Evolutionary conservation across 2,888 invertebrate species (phyloP), one percentile per base, ranked within the genome.

Genomic region (Polydrusus tereticollis): DNA sequence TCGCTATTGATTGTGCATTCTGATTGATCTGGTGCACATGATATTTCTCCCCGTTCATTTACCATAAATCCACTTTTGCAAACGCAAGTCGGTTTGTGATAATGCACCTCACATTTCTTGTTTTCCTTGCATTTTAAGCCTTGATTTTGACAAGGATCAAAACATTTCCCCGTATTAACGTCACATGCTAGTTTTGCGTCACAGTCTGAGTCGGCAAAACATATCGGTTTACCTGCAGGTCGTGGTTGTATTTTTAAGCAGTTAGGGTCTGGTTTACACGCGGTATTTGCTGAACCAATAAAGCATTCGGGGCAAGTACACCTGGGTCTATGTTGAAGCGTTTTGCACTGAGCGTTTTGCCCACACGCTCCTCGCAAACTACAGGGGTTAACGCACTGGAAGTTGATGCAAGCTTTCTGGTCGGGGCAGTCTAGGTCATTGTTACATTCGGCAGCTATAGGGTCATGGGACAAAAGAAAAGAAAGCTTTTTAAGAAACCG

Each of bases 321-420:
- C 81, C 93, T 91, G 55, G 95, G 93, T 82, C 92, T 91, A 87
- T 96, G 96, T 84, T 93, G 88, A 77, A 94, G 90, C 72, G 94
- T 93, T 82, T 92, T 92, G 86, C 97, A 97, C 75, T 95, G 89
- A 75, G 97, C 96, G 86, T 96, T 96, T 82, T 92, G 90, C 78
- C 96, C 96, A 86, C 97, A 97, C 78, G 93, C 94, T 81, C 93
- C 95, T 81, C 94, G 92, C 83, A 95, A 89, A 83, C 91, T 91
- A 88, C 96, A 97, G 78, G 96, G 96, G 87, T 96, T 95, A 87
- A 93, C 90, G 87, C 96, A 97, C 88, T 94, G 93, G 87, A 93
- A 91, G 88, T 94, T 93, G 87, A 95, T 90, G 89, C 96, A 97
- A 85, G 95, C 93, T 89, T 94, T 94, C 88, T 96, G 95, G 88